Evolutionary conservation across 2,888 invertebrate genomes (phyloP), one percentile per base, ranked within the genome.

Genomic region (Erynnis tages): DNA sequence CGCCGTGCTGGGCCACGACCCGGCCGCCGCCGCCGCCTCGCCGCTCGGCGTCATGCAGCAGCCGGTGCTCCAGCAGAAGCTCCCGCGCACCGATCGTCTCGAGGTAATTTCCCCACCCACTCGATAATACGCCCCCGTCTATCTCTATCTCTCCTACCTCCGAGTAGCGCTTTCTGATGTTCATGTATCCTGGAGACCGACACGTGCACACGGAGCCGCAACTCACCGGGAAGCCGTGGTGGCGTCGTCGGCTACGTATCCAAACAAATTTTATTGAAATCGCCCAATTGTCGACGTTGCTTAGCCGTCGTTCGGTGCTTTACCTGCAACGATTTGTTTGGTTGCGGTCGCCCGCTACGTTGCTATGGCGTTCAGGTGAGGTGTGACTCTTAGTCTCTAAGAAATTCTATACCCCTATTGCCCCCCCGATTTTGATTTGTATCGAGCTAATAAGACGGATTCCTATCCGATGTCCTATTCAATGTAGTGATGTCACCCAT

Each of bases 71-170:
- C 90, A 97, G 91, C 97, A 97, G 92, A 97, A 98, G 92, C 93
- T 97, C 93, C 96, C 96, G 72, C 94, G 97, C 90, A 95, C 97
- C 82, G 97, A 97, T 91, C 93, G 98, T 91, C 94, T 98, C 91
- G 97, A 98, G 97, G 98, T 97, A 93, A 19, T 50, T 35, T 53
- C 35, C 45, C 57, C 71, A 70, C 65, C 53, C 11, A 37, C n/a
- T 2, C 35, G 0, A n/a, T n/a, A n/a, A n/a, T n/a, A n/a, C n/a
- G n/a, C n/a, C n/a, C n/a, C n/a, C n/a, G n/a, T n/a, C n/a, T n/a
- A n/a, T 6, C 25, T 16, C 5, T 19, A 4, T 19, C 53, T 53
- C 43, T 56, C 46, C 54, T 55, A 59, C 52, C 70, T 68, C 72
- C 68, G 64, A 73, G 71, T 82, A 82, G 78, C 59, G 82, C 80